phyloP scores from a whole-genome alignment of 2,888 invertebrate species.

The Horisme vitalbata region DNA sequence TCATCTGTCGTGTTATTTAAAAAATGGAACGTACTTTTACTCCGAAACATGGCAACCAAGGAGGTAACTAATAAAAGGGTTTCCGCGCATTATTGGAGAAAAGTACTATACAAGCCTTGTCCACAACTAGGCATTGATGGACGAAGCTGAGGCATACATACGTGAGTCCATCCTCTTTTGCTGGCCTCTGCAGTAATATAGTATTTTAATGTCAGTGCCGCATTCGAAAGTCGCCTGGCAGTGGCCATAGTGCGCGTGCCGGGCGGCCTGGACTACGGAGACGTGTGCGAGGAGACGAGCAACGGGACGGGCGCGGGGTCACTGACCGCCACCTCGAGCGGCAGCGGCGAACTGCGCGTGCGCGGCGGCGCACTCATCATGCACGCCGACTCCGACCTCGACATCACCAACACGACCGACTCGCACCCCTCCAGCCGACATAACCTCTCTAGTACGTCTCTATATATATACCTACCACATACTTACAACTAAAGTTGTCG shows the following conservation, averaged over 20 bases:
- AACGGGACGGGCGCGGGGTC: constrained; percentile 65
- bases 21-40: no score
- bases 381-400: constrained; percentile 89
- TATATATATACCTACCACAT: background rate
- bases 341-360: constrained; percentile 71
- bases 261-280: constrained; percentile 92
- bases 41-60: no score
- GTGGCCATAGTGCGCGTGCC: constrained; percentile 94
- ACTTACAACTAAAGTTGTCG: no score
- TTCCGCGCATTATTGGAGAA: no score
- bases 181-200: no score
- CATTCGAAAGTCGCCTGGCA: constrained; percentile 95
- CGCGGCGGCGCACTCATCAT: constrained; percentile 73
- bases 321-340: constrained; percentile 65
- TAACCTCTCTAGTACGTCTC: constrained; percentile 59
- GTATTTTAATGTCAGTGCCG: no score
- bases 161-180: no score
- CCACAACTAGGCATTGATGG: no score
- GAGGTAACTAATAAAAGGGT: no score
- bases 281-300: constrained; percentile 70
- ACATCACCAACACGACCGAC: constrained; percentile 71
- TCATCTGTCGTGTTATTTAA: no score
- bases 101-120: no score
- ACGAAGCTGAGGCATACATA: no score
- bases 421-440: constrained; percentile 52